phyloP scores from a whole-genome alignment of 2,888 invertebrate species.

The Achlya flavicornis region DNA sequence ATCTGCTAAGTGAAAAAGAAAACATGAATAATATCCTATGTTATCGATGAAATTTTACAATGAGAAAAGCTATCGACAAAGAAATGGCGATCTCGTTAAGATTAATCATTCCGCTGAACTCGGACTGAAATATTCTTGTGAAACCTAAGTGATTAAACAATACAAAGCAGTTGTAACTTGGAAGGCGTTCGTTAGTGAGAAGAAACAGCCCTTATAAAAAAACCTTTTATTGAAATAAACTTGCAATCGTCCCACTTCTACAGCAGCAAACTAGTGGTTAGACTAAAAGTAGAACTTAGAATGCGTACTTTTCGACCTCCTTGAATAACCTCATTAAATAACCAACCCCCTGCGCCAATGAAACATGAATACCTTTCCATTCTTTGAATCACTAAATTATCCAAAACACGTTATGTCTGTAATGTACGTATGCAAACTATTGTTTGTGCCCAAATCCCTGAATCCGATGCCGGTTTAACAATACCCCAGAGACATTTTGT shows the following conservation, averaged over 20 bases:
- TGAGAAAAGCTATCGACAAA: background rate
- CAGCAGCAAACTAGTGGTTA: background rate
- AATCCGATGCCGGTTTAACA: constrained; percentile 28
- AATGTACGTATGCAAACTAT: constrained; percentile 27
- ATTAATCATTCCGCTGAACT: background rate
- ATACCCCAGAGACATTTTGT: constrained; percentile 37
- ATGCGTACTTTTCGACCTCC: too few species aligned
- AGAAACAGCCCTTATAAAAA: background rate
- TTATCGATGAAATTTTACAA: background rate
- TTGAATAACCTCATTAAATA: too few species aligned
- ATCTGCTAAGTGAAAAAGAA: too few species aligned
- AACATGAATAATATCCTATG: too few species aligned
- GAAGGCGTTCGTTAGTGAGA: background rate
- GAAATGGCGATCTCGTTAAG: background rate
- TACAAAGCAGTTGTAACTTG: constrained; percentile 5
- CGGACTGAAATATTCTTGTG: background rate
- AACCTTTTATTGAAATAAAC: background rate
- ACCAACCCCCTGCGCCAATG: too few species aligned
- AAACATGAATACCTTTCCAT: background rate
- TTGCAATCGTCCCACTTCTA: background rate
- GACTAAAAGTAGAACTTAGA: too few species aligned
- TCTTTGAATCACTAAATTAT: constrained; percentile 7
- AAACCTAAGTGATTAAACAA: constrained; percentile 3
- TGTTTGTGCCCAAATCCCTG: constrained; percentile 33
- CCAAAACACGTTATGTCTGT: background rate